Conservation (phyloP, 1,140 invertebrate genomes). For the Laodelphax striatellus region DNA sequence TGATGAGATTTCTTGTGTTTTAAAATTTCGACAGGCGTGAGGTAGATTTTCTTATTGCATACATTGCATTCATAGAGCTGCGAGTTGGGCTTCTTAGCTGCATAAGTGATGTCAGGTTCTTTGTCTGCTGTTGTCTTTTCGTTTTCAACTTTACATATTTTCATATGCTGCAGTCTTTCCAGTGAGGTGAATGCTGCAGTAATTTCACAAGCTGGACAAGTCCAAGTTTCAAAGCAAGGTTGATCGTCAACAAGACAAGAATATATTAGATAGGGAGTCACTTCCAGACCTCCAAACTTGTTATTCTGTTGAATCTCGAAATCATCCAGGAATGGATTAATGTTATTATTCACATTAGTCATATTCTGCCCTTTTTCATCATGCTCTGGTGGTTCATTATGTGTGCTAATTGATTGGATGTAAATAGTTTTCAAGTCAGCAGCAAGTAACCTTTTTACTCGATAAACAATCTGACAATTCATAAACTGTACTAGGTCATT, state of each 20-base stretch:
- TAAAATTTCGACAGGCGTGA: constrained; percentile 64
- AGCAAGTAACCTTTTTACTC: constrained; percentile 67
- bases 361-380: constrained; percentile 21
- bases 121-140: constrained; percentile 17
- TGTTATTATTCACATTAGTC: constrained; percentile 29
- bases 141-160: constrained; percentile 25
- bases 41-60: constrained; percentile 54
- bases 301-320: constrained; percentile 45
- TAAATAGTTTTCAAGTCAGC: constrained; percentile 78
- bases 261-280: constrained; percentile 74
- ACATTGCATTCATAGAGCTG: constrained; percentile 56
- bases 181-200: constrained; percentile 30
- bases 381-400: constrained; percentile 30
- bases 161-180: constrained; percentile 34
- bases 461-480: constrained; percentile 64
- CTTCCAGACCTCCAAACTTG: constrained; percentile 69
- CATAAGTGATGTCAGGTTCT: constrained; percentile 18
- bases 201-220: constrained; percentile 32
- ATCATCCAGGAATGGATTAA: constrained; percentile 58
- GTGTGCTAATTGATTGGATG: constrained; percentile 19
- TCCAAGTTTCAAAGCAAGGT: constrained; percentile 30
- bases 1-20: constrained; percentile 47
- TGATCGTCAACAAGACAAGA: constrained; percentile 44
- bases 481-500: constrained; percentile 66
- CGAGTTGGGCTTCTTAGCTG: constrained; percentile 45